A percentile compares a stretch with the other conserved stretches of the same genome.
These are phyloP conservation scores for Drosophila lacicola DNA, from an alignment of 2,888 invertebrate genomes.

Conservation along the genomic window DNA sequence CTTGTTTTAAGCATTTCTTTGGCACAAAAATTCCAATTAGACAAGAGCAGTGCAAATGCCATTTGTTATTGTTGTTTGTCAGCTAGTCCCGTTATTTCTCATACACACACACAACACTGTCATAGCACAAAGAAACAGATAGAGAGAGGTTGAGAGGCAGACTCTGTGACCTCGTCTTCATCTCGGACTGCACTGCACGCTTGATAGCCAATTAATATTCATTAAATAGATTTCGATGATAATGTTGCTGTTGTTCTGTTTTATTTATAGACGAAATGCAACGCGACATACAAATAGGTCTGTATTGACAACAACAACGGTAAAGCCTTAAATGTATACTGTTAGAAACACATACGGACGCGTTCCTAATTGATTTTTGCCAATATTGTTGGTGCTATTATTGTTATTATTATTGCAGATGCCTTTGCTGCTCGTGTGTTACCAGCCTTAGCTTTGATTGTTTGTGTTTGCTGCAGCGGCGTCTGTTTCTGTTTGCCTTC, in stretches of 20 bases:
- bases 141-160: slow-evolving; percentile 16
- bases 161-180: slow-evolving; percentile 60
- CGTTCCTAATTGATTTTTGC: slow-evolving; percentile 12
- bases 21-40: slow-evolving; percentile 73
- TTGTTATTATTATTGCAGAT: slow-evolving; percentile 17
- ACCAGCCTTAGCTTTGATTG: slow-evolving; percentile 50
- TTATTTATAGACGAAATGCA: slow-evolving; percentile 64
- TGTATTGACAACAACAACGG: slow-evolving; percentile 9
- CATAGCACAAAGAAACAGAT: slow-evolving; percentile 16
- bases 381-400: slow-evolving; percentile 19
- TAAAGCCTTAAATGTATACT: neutral
- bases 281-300: slow-evolving; percentile 36
- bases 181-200: slow-evolving; percentile 46
- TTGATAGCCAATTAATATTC: slow-evolving; percentile 76
- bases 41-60: slow-evolving; percentile 57
- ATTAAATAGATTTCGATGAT: slow-evolving; percentile 69
- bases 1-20: slow-evolving; percentile 58
- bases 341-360: slow-evolving; percentile 11
- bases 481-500: slow-evolving; percentile 57
- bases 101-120: slow-evolving; percentile 17
- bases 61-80: slow-evolving; percentile 56
- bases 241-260: slow-evolving; percentile 35
- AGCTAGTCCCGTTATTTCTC: slow-evolving; percentile 71
- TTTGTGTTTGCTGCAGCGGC: slow-evolving; percentile 59
- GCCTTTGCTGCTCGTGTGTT: slow-evolving; percentile 38